A percentile compares a stretch with the other conserved stretches of the same genome.
phyloP scores from a whole-genome alignment of 2,797 vertebrate species.

The Microhierax caerulescens region DNA sequence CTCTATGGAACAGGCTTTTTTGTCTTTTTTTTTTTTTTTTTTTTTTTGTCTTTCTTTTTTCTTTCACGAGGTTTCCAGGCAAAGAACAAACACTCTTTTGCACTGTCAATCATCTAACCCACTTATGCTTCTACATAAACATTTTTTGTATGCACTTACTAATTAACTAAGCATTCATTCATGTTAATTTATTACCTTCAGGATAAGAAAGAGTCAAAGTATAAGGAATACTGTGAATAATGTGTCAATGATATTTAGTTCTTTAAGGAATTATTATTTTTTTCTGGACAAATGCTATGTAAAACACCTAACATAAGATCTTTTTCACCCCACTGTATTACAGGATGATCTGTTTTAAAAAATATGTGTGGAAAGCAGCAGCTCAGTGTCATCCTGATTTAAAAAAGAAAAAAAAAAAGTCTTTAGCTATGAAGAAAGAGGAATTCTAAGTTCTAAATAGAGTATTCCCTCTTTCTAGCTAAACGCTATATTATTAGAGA shows the following conservation, averaged over 20 bases:
- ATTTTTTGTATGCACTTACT: not conserved
- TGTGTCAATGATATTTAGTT: not conserved
- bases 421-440: not conserved
- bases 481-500: not conserved
- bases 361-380: not conserved
- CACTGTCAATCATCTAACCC: not conserved
- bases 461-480: not conserved
- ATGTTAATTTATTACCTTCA: not conserved
- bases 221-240: not conserved
- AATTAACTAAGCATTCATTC: not conserved
- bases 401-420: not conserved
- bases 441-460: not conserved
- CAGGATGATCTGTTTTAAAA: not conserved
- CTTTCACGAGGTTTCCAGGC: constrained; percentile 21
- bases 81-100: not conserved
- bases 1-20: not conserved
- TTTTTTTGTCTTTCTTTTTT: not conserved
- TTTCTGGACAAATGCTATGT: not conserved
- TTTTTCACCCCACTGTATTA: not conserved
- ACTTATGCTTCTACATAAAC: not conserved
- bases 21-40: not conserved
- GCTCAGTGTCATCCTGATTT: not conserved
- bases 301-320: not conserved
- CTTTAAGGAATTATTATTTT: not conserved
- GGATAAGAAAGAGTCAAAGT: not conserved